Conservation (phyloP, 2,113 vertebrate species). For the Leptosomus discolor region DNA sequence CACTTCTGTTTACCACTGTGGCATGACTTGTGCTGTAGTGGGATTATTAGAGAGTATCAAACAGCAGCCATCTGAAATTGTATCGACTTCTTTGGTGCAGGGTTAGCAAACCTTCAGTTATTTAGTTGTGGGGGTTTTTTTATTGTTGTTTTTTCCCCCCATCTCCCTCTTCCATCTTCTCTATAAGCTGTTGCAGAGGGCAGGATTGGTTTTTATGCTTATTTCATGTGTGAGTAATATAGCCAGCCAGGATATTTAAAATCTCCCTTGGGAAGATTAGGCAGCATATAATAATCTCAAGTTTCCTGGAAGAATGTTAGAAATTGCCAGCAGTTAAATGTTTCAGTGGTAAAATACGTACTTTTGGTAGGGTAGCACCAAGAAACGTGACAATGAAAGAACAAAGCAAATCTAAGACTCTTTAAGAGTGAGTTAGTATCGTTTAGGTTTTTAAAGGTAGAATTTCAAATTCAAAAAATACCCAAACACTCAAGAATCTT, state of each 20-base stretch:
- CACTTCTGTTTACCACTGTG: neutral
- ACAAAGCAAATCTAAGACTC: neutral
- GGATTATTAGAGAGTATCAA: neutral
- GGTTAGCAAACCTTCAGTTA: neutral
- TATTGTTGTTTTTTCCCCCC: fast-evolving
- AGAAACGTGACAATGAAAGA: neutral
- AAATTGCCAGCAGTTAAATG: neutral
- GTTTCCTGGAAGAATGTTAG: neutral
- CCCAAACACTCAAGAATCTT: neutral
- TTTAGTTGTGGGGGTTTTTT: neutral
- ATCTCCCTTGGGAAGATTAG: neutral
- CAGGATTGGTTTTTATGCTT: neutral
- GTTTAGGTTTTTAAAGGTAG: neutral
- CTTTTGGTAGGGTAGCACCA: neutral
- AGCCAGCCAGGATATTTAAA: neutral
- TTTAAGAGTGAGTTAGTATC: neutral
- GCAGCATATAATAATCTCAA: neutral
- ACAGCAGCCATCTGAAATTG: neutral
- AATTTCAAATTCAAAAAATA: neutral
- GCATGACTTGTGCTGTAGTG: neutral
- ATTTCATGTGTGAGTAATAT: neutral
- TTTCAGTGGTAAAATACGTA: neutral
- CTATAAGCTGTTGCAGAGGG: neutral
- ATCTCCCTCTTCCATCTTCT: neutral
- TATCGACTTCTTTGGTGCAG: neutral